These are phyloP conservation scores for Prietella phreatophila DNA, from an alignment of 2,113 vertebrate species.

Conservation along the genomic window DNA sequence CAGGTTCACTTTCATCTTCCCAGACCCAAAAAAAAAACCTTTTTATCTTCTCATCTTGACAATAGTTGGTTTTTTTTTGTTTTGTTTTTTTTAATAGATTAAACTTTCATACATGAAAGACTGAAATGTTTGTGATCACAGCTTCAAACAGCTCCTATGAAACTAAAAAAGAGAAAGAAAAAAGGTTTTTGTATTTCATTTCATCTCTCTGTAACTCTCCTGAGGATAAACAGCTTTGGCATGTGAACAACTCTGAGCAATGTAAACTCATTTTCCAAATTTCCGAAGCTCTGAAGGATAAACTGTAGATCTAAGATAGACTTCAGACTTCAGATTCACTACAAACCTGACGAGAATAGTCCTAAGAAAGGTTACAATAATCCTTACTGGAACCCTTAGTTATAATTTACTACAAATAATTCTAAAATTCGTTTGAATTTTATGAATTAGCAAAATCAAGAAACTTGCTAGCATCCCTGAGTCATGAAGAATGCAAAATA, in stretches of 20 bases:
- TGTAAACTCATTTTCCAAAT: background rate
- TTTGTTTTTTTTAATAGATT: background rate
- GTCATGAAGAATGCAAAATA: background rate
- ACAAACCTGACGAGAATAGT: background rate
- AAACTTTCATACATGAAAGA: background rate
- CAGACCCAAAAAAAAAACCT: background rate
- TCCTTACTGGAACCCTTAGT: background rate
- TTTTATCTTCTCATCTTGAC: background rate
- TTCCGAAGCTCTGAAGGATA: background rate
- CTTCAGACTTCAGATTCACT: background rate
- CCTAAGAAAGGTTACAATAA: background rate
- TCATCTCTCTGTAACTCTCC: background rate
- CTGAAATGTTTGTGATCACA: constrained; percentile 10
- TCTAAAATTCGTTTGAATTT: background rate
- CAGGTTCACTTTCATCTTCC: constrained; percentile 12
- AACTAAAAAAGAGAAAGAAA: background rate
- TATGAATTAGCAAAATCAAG: background rate
- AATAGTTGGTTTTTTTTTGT: background rate
- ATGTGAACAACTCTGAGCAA: background rate
- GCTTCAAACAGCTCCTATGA: constrained; percentile 12
- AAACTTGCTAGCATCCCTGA: background rate
- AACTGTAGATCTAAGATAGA: background rate
- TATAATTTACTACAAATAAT: background rate
- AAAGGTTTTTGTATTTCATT: background rate
- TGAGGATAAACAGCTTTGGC: background rate